A percentile compares a stretch with the other conserved stretches of the same genome.
These are phyloP conservation scores for Lordiphosa fenestrarum DNA, from an alignment of 2,888 invertebrate genomes.

Conservation along the genomic window DNA sequence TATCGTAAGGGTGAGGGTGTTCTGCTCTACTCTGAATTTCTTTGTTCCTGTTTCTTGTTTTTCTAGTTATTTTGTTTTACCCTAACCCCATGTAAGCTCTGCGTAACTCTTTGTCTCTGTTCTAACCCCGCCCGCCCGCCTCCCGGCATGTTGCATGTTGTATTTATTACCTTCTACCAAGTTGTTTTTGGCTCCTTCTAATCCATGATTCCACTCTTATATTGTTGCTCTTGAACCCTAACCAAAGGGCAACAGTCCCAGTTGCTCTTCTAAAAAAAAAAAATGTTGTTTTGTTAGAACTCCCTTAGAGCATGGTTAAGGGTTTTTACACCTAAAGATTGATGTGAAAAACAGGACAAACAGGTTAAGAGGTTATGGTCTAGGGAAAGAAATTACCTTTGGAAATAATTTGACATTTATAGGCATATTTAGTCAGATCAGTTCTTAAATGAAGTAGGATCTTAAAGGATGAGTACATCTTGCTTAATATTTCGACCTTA, in stretches of 20 bases:
- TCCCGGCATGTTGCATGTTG: slow-evolving; percentile 13
- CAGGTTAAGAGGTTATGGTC: too few relatives aligned
- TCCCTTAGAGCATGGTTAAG: too few relatives aligned
- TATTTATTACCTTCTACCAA: neutral
- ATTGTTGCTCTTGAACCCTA: slow-evolving; percentile 2
- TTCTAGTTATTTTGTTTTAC: slow-evolving; percentile 22
- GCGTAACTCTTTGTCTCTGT: slow-evolving; percentile 25
- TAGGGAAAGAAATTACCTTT: too few relatives aligned
- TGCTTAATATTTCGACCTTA: too few relatives aligned
- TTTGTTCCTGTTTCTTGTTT: slow-evolving; percentile 10
- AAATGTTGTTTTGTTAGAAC: too few relatives aligned
- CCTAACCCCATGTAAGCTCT: slow-evolving; percentile 24
- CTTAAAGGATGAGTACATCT: too few relatives aligned
- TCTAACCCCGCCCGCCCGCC: slow-evolving; percentile 20
- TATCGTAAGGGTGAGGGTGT: slow-evolving; percentile 80
- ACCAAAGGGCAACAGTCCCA: slow-evolving; percentile 10
- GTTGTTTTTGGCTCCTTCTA: neutral
- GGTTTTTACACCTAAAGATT: slow-evolving; percentile 14
- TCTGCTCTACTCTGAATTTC: slow-evolving; percentile 28
- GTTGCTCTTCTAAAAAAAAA: too few relatives aligned
- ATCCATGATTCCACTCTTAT: neutral
- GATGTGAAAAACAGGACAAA: slow-evolving; percentile 6
- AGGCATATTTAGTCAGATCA: too few relatives aligned
- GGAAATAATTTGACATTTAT: too few relatives aligned
- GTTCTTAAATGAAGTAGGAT: too few relatives aligned